Evolutionary conservation across 2,797 vertebrate genomes (phyloP), one percentile per base, ranked within the genome.

Genomic region (Pipistrellus nathusii): DNA sequence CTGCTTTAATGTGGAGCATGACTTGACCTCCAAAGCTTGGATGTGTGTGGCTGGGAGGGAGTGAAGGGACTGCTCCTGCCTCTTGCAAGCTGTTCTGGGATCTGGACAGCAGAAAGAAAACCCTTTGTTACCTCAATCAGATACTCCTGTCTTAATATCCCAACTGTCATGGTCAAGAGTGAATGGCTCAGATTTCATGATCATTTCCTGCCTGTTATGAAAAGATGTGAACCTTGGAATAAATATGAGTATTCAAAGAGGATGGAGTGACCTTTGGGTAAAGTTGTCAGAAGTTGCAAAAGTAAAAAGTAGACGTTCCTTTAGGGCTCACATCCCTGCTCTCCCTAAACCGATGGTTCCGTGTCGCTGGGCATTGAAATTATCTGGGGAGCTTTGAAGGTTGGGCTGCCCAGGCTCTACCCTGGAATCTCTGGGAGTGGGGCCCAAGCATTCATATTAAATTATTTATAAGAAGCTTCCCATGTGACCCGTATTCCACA

Each of bases 261-360:
- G 18, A 57, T 86, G 88, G 64, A 57, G n/a, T 84, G 17, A 44
- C 85, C 66, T 80, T 51, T 41, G 83, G 46, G 13, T 41, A 59
- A 20, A 69, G 30, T 9, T 14, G 2, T 78, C 46, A 57, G 13
- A 48, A 78, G 10, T 25, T 59, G 21, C n/a, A 48, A 66, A 46
- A 71, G 62, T 17, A 35, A 62, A 44, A 53, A 2, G 14, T 41
- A 21, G 46, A 64, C 32, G 35, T 9, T 38, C 38, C 23, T 15
- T 5, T 20, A 25, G 55, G 18, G 18, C 10, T 12, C 1, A 0
- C 32, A 6, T 10, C 55, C 25, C n/a, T 20, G 38, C 32, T 38
- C 55, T 72, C 25, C 44, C 44, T 48, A 1, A 0, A 14, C 9
- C 66, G 4, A 2, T 13, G 18, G 17, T 18, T 35, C 53, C 55